Percentiles rank a stretch among this genome's conserved stretches.
These are phyloP conservation scores for Catocala nupta DNA, from an alignment of 2,888 invertebrate genomes.

Conservation along the genomic window DNA sequence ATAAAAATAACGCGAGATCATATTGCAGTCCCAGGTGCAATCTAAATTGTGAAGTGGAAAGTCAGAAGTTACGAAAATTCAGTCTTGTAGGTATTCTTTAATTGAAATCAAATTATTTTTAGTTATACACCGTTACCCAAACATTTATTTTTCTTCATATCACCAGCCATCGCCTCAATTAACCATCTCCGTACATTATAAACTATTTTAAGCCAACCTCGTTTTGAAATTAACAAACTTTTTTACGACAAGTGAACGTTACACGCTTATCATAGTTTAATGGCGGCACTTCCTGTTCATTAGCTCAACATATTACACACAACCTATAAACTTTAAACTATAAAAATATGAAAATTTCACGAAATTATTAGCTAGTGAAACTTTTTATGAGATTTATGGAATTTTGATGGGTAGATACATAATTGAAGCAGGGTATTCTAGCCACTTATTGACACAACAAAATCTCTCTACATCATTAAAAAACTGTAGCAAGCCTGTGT, in stretches of 20 bases:
- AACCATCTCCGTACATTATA: slow-evolving; percentile 2
- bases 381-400: slow-evolving; percentile 18
- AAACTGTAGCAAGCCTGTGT: no score
- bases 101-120: no score
- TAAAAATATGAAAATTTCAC: slow-evolving; percentile 43
- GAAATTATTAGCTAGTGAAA: slow-evolving; percentile 41
- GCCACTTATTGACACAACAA: no score
- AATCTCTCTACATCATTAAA: no score
- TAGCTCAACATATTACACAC: slow-evolving; percentile 40
- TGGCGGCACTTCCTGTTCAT: slow-evolving; percentile 55
- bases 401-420: slow-evolving; percentile 4
- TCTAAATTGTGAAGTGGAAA: no score
- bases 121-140: no score
- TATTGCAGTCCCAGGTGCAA: no score
- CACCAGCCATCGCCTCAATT: no score
- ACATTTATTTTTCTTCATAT: no score
- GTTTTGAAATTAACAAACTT: slow-evolving; percentile 55
- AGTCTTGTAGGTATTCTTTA: no score
- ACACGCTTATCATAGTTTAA: slow-evolving; percentile 44
- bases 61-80: no score
- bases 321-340: slow-evolving; percentile 43
- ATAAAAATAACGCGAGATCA: no score
- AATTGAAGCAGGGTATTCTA: neutral
- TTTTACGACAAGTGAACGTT: slow-evolving; percentile 57
- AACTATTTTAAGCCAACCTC: slow-evolving; percentile 52